These are phyloP conservation scores for Cyclophora punctaria DNA, from an alignment of 2,888 invertebrate genomes.

Conservation along the genomic window DNA sequence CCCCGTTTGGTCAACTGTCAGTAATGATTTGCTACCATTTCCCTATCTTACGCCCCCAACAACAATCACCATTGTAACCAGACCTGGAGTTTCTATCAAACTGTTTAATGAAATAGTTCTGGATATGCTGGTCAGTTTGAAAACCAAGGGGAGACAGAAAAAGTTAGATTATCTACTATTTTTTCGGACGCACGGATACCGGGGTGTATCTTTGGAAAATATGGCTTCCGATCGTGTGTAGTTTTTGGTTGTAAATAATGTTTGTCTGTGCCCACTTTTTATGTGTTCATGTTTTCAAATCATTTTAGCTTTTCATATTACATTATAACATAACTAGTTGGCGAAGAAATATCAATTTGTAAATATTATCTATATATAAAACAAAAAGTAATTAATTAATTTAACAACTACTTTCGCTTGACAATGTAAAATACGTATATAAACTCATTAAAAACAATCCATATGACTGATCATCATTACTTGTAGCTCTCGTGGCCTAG, in stretches of 20 bases:
- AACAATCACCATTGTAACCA: conserved; percentile 25
- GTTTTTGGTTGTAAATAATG: conserved; percentile 11
- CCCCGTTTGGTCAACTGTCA: conserved; percentile 75
- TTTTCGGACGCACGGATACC: conserved; percentile 64
- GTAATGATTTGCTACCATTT: conserved; percentile 73
- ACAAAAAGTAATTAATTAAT: no score
- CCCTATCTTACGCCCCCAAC: conserved; percentile 60
- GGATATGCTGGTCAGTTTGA: conserved; percentile 27
- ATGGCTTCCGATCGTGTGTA: conserved; percentile 69
- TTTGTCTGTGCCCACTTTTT: background rate
- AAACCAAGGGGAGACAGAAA: conserved; percentile 64
- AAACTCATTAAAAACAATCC: no score
- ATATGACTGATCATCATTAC: no score
- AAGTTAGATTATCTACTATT: conserved; percentile 73
- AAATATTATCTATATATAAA: no score
- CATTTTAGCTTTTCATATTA: no score
- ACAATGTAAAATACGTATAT: no score
- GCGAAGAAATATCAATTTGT: no score
- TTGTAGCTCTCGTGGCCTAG: no score
- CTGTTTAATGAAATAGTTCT: conserved; percentile 9
- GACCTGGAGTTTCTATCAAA: conserved; percentile 19
- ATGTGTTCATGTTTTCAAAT: conserved; percentile 1
- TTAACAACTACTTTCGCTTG: no score
- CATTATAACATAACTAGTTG: no score
- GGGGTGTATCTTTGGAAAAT: conserved; percentile 68